A percentile compares a stretch with the other conserved stretches of the same genome.
phyloP scores from a whole-genome alignment of 1,140 invertebrate genomes.

The Amyelois transitella region DNA sequence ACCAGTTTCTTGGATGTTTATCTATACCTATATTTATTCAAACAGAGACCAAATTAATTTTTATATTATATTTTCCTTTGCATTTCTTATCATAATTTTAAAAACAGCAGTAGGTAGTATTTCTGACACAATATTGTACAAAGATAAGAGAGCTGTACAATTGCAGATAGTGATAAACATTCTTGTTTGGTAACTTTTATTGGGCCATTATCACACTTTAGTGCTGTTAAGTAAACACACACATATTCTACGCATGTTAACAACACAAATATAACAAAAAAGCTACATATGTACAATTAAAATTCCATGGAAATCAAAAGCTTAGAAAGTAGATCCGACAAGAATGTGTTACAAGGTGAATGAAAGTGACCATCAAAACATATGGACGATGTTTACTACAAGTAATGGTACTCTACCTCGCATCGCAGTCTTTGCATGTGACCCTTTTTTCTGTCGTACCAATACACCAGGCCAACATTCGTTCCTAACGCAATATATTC shows the following conservation, averaged over 20 bases:
- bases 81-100: too few relatives aligned
- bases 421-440: conserved; percentile 85
- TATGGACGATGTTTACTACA: conserved; percentile 17
- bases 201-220: neutral
- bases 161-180: neutral
- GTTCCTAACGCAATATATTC: conserved; percentile 90
- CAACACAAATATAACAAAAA: too few relatives aligned
- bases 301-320: conserved; percentile 1
- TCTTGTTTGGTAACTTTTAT: neutral
- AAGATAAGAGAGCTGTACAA: neutral
- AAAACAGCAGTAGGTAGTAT: too few relatives aligned
- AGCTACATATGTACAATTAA: too few relatives aligned
- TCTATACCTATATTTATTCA: too few relatives aligned
- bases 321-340: neutral
- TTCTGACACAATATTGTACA: neutral
- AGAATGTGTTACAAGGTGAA: conserved; percentile 21
- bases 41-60: too few relatives aligned
- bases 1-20: too few relatives aligned
- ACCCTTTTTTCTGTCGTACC: conserved; percentile 86
- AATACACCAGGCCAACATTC: conserved; percentile 89
- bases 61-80: too few relatives aligned
- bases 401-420: conserved; percentile 77
- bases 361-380: conserved; percentile 18
- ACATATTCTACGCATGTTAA: too few relatives aligned
- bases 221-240: neutral